phyloP scores from a whole-genome alignment of 2,797 vertebrate genomes.

The Neomorphus geoffroyi region DNA sequence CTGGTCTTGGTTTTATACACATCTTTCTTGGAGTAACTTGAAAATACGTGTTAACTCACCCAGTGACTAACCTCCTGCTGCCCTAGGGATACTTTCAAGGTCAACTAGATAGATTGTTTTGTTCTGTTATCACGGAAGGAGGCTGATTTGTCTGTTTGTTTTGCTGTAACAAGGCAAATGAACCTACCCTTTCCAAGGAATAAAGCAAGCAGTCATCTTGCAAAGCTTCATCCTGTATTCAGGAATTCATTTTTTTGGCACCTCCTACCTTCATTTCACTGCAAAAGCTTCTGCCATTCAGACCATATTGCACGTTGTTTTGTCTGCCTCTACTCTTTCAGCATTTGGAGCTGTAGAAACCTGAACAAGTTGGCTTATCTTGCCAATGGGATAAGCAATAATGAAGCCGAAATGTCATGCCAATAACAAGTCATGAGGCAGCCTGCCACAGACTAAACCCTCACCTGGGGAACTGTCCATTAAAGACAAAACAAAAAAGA shows the following conservation, averaged over 20 bases:
- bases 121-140: neutral
- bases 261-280: neutral
- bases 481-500: conserved; percentile 51
- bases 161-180: neutral
- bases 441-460: conserved; percentile 10
- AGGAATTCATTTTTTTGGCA: neutral
- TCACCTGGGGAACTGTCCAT: conserved; percentile 20
- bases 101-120: neutral
- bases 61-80: neutral
- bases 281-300: conserved; percentile 32
- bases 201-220: neutral
- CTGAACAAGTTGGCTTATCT: neutral
- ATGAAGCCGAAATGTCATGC: conserved; percentile 49
- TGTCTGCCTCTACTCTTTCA: conserved; percentile 11
- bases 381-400: conserved; percentile 33
- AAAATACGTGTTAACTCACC: neutral
- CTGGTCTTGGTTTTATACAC: neutral
- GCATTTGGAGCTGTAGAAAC: conserved; percentile 15
- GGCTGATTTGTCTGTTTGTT: neutral
- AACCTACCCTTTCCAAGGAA: neutral
- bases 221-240: neutral
- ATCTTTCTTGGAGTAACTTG: neutral
- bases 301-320: neutral
- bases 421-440: conserved; percentile 43
- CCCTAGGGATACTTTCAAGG: neutral